phyloP scores from a whole-genome alignment of 1,140 invertebrate species.

The Eupeodes corollae region DNA sequence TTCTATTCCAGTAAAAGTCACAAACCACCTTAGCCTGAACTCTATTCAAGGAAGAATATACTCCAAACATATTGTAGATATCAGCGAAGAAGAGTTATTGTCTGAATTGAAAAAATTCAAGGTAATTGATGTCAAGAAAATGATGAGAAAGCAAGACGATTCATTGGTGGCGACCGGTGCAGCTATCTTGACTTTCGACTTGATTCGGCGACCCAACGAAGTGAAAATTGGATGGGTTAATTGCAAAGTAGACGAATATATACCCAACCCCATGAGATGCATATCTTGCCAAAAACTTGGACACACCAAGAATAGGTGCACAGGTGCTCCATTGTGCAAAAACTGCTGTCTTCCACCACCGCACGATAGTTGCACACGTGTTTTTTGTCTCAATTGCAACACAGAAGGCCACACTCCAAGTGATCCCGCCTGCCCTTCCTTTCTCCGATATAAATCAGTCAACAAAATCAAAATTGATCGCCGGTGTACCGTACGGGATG shows the following conservation, averaged over 20 bases:
- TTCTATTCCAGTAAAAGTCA: no score
- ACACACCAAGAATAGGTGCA: conserved; percentile 7
- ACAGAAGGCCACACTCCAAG: not conserved
- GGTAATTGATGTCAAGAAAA: no score
- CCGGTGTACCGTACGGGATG: not conserved
- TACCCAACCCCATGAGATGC: conserved; percentile 7
- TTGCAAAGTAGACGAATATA: not conserved
- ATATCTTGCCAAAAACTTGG: conserved; percentile 6
- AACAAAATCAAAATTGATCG: conserved; percentile 1
- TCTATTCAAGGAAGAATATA: no score
- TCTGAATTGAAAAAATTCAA: no score
- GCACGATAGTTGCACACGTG: not conserved
- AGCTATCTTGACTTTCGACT: not conserved
- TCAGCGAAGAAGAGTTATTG: no score
- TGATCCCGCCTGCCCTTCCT: not conserved
- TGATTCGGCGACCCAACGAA: not conserved
- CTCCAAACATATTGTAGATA: no score
- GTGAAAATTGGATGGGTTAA: conserved; percentile 4
- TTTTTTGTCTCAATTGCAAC: conserved; percentile 3
- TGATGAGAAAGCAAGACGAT: no score
- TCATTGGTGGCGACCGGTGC: not conserved
- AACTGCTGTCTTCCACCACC: conserved; percentile 3
- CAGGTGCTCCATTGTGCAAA: conserved; percentile 1
- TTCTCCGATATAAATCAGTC: no score
- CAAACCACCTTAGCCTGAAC: no score